Evolutionary conservation across 1,140 invertebrate genomes (phyloP).

Genomic region (Lepidostoma basale): DNA sequence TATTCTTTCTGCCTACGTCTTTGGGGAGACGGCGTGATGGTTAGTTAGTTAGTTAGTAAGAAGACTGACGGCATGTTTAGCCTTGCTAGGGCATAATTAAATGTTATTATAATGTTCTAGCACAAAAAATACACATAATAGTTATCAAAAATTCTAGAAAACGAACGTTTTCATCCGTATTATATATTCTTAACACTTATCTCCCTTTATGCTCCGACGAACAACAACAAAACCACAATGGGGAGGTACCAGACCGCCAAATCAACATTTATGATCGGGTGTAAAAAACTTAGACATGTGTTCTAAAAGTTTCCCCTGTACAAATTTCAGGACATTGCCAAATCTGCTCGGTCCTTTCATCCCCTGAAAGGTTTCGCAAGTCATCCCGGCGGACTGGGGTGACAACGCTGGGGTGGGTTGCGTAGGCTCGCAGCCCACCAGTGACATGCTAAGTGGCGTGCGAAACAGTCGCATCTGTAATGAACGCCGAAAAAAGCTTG

Average conservation of each 20-base stretch:
- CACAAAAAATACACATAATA: too few species aligned
- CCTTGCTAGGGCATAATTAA: too few species aligned
- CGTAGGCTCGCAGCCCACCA: background rate
- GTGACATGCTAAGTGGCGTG: constrained; percentile 19
- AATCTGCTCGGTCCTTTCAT: background rate
- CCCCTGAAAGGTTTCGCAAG: constrained; percentile 25
- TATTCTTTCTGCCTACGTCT: too few species aligned
- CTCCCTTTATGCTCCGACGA: background rate
- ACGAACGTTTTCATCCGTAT: too few species aligned
- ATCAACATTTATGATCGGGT: background rate
- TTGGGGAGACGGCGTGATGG: too few species aligned
- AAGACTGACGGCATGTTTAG: too few species aligned
- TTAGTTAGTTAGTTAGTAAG: too few species aligned
- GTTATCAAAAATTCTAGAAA: too few species aligned
- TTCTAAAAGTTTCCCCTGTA: constrained; percentile 8
- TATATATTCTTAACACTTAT: too few species aligned
- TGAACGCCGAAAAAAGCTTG: background rate
- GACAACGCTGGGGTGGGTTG: constrained; percentile 4
- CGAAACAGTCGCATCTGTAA: background rate
- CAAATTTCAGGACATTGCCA: constrained; percentile 3
- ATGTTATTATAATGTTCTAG: too few species aligned
- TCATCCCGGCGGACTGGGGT: constrained; percentile 1
- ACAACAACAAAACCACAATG: background rate
- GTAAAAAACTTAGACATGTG: constrained; percentile 23
- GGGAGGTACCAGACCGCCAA: background rate